A percentile compares a stretch with the other conserved stretches of the same genome.
phyloP scores from a whole-genome alignment of 2,888 invertebrate species.

The Athalia cordata region DNA sequence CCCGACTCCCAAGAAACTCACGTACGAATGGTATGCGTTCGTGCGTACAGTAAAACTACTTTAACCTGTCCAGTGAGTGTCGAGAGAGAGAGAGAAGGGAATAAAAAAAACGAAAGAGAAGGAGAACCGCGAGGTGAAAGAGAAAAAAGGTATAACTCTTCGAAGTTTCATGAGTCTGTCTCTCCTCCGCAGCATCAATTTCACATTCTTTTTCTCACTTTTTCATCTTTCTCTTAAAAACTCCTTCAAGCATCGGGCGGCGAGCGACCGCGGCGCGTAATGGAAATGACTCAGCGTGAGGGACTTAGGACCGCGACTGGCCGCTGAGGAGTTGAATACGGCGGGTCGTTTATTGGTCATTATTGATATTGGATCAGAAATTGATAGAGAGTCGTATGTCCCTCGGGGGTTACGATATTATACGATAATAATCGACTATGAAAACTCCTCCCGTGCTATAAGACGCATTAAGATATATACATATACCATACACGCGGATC shows the following conservation, averaged over 20 bases:
- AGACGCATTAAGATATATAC: slow-evolving; percentile 2
- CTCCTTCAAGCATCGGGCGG: slow-evolving; percentile 30
- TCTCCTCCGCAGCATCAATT: neutral
- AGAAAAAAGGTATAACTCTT: neutral
- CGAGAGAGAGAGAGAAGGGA: slow-evolving; percentile 23
- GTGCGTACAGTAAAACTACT: slow-evolving; percentile 48
- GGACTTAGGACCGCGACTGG: slow-evolving; percentile 34
- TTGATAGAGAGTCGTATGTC: slow-evolving; percentile 20
- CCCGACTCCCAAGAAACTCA: slow-evolving; percentile 25
- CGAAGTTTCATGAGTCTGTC: neutral
- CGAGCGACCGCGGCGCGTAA: slow-evolving; percentile 46
- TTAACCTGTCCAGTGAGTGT: slow-evolving; percentile 53
- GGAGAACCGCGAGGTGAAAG: no score
- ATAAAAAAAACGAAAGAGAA: no score
- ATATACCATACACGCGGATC: neutral
- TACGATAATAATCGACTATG: slow-evolving; percentile 30
- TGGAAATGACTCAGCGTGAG: slow-evolving; percentile 41
- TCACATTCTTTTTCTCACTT: slow-evolving; percentile 4
- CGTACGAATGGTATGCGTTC: slow-evolving; percentile 40
- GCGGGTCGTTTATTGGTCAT: slow-evolving; percentile 44
- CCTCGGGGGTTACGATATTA: no score
- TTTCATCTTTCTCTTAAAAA: slow-evolving; percentile 42
- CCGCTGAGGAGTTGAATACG: slow-evolving; percentile 21
- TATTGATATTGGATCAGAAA: slow-evolving; percentile 44
- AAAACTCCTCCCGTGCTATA: slow-evolving; percentile 19